Evolutionary conservation across 2,113 vertebrate genomes (phyloP).

Genomic region (Chaetodon auriga): DNA sequence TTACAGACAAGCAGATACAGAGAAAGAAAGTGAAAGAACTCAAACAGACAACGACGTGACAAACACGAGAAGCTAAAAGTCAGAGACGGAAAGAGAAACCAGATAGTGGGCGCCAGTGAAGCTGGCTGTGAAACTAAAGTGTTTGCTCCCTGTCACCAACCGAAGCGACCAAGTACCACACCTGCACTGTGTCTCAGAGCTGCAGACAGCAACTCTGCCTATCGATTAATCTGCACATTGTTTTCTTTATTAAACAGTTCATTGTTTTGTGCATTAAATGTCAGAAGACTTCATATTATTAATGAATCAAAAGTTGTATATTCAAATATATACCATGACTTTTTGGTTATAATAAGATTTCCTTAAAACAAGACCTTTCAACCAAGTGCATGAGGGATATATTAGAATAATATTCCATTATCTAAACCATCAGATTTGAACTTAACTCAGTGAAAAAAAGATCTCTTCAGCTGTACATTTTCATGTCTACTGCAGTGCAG

Average conservation of each 20-base stretch:
- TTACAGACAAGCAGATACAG: neutral
- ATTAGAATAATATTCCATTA: too few relatives aligned
- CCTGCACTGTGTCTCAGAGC: neutral
- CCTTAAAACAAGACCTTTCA: neutral
- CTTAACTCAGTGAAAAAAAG: too few relatives aligned
- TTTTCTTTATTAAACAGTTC: neutral
- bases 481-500: neutral
- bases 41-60: neutral
- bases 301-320: too few relatives aligned
- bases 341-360: neutral
- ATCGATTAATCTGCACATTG: neutral
- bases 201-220: neutral
- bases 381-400: neutral
- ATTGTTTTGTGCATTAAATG: neutral
- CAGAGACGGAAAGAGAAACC: constrained; percentile 34
- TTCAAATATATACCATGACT: neutral
- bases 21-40: constrained; percentile 16
- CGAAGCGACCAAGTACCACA: constrained; percentile 3
- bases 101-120: constrained; percentile 20
- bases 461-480: too few relatives aligned
- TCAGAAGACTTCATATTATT: neutral
- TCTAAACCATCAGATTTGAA: neutral
- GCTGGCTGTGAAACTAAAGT: constrained; percentile 29
- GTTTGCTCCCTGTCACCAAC: constrained; percentile 9
- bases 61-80: neutral